Evolutionary conservation across 2,888 invertebrate species (phyloP), one percentile per base, ranked within the genome.

Genomic region (Cerceris ruficornis): DNA sequence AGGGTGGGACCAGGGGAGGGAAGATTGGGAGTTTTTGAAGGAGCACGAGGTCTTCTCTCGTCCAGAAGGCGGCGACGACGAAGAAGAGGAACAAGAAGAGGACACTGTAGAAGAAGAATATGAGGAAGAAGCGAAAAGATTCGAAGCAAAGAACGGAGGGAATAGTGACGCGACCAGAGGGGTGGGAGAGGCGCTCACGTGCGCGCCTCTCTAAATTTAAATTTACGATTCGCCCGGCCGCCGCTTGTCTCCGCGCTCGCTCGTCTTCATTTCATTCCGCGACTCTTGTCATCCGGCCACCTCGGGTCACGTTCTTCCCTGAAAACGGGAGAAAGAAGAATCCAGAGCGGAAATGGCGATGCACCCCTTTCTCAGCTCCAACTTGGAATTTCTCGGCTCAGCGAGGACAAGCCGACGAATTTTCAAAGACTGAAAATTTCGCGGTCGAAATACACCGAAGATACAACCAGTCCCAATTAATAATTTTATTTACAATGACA

Each of bases 171-270:
- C 50, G 50, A 7, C 17, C 7, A 15, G 46, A 57, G 14, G 52
- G 50, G 55, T 49, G 50, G 46, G 55, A 41, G 39, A 75, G 58
- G 61, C 7, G 14, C 64, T 42, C 73, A 50, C 75, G 28, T 17
- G 15, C 54, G 71, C 72, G 76, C 75, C 65, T 79, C 85, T 85
- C 88, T 88, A 88, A 87, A 88, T 88, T 88, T 87, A 88, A 88
- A 88, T 88, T 88, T 88, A 87, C 88, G 87, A 88, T 85, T 83
- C 68, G 65, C 75, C 66, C 67, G 81, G 75, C 66, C 77, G 69
- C 71, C 81, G 80, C 72, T 71, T 80, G 80, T 85, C 82, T 78
- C 82, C 81, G 75, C 73, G 69, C 57, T 67, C 69, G 71, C 62
- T 71, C 80, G 81, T 86, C 86, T 86, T 86, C 84, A 86, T 86